Evolutionary conservation across 1,140 invertebrate species (phyloP), one percentile per base, ranked within the genome.

Genomic region (Orussus abietinus): DNA sequence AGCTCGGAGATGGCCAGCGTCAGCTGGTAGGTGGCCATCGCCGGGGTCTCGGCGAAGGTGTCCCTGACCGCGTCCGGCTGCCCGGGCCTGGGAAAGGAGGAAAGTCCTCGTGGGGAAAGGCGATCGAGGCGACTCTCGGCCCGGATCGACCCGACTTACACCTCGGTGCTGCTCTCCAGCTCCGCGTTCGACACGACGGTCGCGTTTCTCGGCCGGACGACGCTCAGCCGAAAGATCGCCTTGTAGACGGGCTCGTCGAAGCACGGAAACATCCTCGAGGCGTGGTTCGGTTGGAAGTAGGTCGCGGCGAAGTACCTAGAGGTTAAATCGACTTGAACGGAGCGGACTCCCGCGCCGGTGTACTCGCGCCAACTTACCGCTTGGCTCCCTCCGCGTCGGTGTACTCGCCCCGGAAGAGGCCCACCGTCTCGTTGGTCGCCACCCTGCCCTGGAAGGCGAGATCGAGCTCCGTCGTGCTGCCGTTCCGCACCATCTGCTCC

Each of bases 181-280:
- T 78, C 81, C 39, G 77, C 84, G 47, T 86, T 86, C 10, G 83
- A 81, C 2, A 83, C 52, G 0, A 80, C 77, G 0, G 71, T 64
- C 74, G 81, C 80, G 20, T 75, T 67, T 32, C 67, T 74, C 0
- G 81, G 80, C 13, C 81, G 75, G 0, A 78, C 75, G 1, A 89
- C 75, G 11, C 75, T 82, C 0, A 88, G 64, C 22, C 78, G 73
- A 54, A 86, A 84, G 2, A 79, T 80, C 0, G 81, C 79, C 72
- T 96, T 96, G 47, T 88, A 81, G 1, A 70, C 77, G 0, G 93
- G 92, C 59, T 96, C 90, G 64, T 97, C 92, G 67, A 95, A 93
- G 60, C 92, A 95, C 0, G 94, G 94, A 64, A 96, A 96, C 34
- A 92, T 78, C 19, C 80, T 78, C 14, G 90, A 75, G 0, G 92